Base-by-base conservation (phyloP, 2,888 invertebrate species). In the Dasypogon diadema region DNA sequence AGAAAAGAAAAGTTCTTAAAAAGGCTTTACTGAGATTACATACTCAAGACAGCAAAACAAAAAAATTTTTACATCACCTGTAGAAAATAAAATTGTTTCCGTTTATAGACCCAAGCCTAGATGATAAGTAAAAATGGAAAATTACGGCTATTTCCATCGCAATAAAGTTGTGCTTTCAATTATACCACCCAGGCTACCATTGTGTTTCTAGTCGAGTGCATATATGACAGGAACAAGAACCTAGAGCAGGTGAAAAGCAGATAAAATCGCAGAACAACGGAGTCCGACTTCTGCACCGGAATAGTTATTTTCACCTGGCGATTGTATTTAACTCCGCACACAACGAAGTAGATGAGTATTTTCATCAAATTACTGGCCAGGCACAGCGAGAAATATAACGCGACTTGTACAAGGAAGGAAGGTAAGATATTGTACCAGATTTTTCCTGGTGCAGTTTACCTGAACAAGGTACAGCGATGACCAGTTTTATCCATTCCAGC, bases 131-230 rank as follows among this genome's bases (percentile, higher is more conserved):
- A 48, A 65, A 65, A 22, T 21, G 65, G 24, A 14, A 65, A 46
- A 65, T 65, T 65, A 46, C 46, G 4, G 24, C 26, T 4, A 65
- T 46, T 48, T 48, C 24, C 14, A 48, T 1, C 12, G 65, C 48
- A 65, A 65, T 65, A 65, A 46, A 65, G 48, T 65, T 46, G n/a
- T 48, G 65, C 26, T 65, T 48, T 65, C 65, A 65, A 65, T 65
- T 65, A 65, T 26, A 21, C 48, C n/a, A 10, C 46, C 24, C 18
- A 21, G n/a, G 18, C 46, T 21, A 3, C 24, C 26, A 65, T 65
- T 65, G 65, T 65, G 65, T 65, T 65, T 65, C 65, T 65, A 65
- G 46, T 46, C 65, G 26, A 48, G 14, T 65, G 48, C 46, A 48
- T 65, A 48, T 46, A 65, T 65, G 65, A 46, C 48, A 65, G 24